phyloP scores from a whole-genome alignment of 2,888 invertebrate species.

The Tryphoninae sp. region DNA sequence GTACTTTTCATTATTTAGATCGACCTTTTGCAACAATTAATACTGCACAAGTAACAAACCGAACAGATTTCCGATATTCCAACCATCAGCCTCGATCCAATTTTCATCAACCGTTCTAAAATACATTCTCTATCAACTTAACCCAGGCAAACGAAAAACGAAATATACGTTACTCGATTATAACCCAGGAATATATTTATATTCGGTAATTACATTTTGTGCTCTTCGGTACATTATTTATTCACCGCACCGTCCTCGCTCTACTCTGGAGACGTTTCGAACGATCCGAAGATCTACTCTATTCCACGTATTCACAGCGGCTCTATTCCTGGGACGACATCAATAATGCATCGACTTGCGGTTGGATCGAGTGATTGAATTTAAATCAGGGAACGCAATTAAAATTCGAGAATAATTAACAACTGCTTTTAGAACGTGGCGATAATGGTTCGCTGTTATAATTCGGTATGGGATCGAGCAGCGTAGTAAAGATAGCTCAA shows the following conservation, averaged over 20 bases:
- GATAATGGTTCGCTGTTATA: slow-evolving; percentile 10
- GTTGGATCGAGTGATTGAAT: slow-evolving; percentile 19
- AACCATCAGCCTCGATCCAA: neutral
- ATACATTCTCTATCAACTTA: slow-evolving; percentile 5
- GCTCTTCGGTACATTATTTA: slow-evolving; percentile 23
- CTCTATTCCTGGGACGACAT: slow-evolving; percentile 3
- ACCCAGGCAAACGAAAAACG: neutral
- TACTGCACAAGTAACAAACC: neutral
- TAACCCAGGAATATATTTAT: neutral
- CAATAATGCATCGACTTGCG: slow-evolving; percentile 28
- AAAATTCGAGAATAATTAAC: slow-evolving; percentile 23
- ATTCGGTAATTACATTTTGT: neutral
- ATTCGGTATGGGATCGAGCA: neutral
- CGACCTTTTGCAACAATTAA: neutral
- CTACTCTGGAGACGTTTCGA: neutral
- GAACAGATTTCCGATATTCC: neutral
- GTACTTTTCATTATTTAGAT: no score
- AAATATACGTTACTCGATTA: neutral
- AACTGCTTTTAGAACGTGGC: neutral
- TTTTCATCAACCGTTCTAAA: neutral
- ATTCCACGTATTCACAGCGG: slow-evolving; percentile 10
- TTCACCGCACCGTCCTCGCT: neutral
- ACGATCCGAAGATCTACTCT: slow-evolving; percentile 7
- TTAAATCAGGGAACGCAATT: slow-evolving; percentile 15
- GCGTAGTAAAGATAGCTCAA: neutral